Percentiles rank a stretch among this genome's conserved stretches.
Conservation (phyloP, 2,888 invertebrate species). For the Callinectes sapidus region DNA sequence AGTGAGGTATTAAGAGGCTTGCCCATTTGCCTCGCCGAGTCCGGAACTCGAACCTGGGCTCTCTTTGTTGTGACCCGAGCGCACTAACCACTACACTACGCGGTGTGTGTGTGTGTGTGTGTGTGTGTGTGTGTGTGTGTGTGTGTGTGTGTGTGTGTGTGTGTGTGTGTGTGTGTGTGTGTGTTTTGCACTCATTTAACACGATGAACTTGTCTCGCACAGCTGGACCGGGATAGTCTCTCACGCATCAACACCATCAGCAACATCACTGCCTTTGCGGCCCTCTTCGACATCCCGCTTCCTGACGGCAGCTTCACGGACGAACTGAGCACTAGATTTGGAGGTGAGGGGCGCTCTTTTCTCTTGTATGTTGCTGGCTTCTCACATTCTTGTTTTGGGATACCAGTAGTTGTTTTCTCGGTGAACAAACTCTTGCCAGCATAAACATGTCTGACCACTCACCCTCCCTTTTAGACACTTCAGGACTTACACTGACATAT, state of each 20-base stretch:
- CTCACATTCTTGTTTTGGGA: background rate
- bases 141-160: too few species aligned
- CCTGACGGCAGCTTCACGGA: background rate
- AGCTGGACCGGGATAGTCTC: conserved; percentile 31
- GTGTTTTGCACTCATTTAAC: background rate
- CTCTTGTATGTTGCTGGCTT: background rate
- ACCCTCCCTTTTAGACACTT: background rate
- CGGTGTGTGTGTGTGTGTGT: too few species aligned
- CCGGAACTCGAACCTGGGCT: too few species aligned
- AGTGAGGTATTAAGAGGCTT: too few species aligned
- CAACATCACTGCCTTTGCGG: conserved; percentile 44
- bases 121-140: too few species aligned
- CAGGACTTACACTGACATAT: background rate
- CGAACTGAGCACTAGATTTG: background rate
- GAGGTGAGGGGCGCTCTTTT: background rate
- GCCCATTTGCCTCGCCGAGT: too few species aligned
- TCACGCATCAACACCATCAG: background rate
- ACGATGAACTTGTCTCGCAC: background rate
- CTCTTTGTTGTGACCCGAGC: too few species aligned
- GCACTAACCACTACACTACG: too few species aligned
- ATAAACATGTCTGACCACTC: background rate
- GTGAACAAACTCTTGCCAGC: background rate
- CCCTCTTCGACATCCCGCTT: background rate
- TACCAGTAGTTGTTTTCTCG: background rate
- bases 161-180: too few species aligned